Evolutionary conservation across 2,113 vertebrate genomes (phyloP).

Genomic region (Centrocercus urophasianus): DNA sequence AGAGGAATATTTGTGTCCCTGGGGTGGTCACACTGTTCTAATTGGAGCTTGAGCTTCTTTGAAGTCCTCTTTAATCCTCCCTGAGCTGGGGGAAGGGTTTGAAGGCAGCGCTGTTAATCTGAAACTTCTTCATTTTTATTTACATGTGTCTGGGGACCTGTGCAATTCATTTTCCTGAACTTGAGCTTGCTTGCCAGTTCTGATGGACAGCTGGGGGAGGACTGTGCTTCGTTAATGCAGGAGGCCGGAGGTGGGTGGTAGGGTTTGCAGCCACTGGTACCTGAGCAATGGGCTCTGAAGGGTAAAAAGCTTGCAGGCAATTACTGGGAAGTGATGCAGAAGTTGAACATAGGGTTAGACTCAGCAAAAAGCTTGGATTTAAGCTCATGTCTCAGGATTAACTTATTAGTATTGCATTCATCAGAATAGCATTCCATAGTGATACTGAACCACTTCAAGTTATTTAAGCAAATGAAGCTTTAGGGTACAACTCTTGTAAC

Average conservation of each 20-base stretch:
- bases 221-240: conserved; percentile 30
- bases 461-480: not conserved
- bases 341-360: not conserved
- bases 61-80: conserved; percentile 82
- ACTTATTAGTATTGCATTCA: not conserved
- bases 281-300: not conserved
- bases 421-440: not conserved
- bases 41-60: conserved; percentile 81
- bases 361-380: conserved; percentile 26
- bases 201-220: conserved; percentile 64
- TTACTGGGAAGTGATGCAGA: not conserved
- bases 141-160: conserved; percentile 79
- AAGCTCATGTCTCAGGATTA: not conserved
- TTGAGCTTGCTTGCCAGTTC: conserved; percentile 35
- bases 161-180: conserved; percentile 50
- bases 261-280: conserved; percentile 14
- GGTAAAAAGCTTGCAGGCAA: not conserved
- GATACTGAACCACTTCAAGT: not conserved
- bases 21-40: conserved; percentile 78
- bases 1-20: conserved; percentile 75
- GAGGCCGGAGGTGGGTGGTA: conserved; percentile 64
- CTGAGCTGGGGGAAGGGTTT: conserved; percentile 72
- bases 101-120: conserved; percentile 71
- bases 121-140: conserved; percentile 82
- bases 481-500: not conserved